Base-by-base conservation (phyloP, 1,140 invertebrate species). In the Meloidogyne chitwoodi region DNA sequence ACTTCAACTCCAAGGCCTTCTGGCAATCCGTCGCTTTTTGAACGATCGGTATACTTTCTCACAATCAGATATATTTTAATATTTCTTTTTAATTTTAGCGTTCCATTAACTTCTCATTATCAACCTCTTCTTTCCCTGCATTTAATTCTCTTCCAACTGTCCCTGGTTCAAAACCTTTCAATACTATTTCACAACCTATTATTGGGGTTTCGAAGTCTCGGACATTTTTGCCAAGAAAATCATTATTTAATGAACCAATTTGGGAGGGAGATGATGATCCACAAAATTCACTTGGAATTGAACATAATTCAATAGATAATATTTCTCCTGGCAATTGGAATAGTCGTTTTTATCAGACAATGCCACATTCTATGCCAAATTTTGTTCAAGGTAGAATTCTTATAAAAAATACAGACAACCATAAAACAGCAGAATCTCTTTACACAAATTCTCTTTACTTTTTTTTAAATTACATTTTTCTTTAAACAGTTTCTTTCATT, bases 221-320 rank as follows among this genome's bases (percentile, higher is more conserved):
- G 31, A 24, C 48, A 29, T 27, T 77, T 77, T 75, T 48, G 27
- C 69, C 12, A 69, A 72, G 16, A 66, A 72, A 62, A 31, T 72
- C 76, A 26, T 71, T 85, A 14, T 68, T 80, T 74, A 87, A 83
- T 66, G 83, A 85, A 73, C 84, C 84, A 19, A 85, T 85, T 64
- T 85, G 84, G 64, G 84, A 85, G 74, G 84, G 84, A 27, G 83
- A 84, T n/a, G 83, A 87, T 16, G 80, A 80, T 26, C 26, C 27
- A 27, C 69, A 77, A 31, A 72, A 4, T 61, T 27, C 68, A 64
- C 22, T 11, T 5, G 38, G 26, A 29, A 31, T 11, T 63, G n/a
- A 19, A 19, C 34, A 27, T 19, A 71, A 38, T 29, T 44, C 68
- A 31, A 71, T 27, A 14, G 71, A 6, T 26, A 31, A 62, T 24